Percentiles rank a stretch among this genome's conserved stretches.
Evolutionary conservation across 2,113 vertebrate genomes (phyloP).

Genomic region (Eupsittula cactorum): DNA sequence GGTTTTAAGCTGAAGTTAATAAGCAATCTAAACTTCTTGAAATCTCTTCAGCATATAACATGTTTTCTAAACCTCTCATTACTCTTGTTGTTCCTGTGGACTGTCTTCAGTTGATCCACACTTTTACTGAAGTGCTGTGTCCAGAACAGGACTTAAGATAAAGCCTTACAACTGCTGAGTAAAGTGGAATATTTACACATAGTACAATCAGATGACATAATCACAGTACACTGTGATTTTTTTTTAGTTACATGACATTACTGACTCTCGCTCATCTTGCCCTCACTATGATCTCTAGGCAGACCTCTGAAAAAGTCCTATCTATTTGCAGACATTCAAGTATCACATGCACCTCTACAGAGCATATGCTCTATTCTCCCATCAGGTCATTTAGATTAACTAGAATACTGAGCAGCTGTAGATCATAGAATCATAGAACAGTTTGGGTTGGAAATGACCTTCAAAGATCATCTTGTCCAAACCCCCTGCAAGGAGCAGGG

Average conservation of each 20-base stretch:
- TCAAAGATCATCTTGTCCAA: not conserved
- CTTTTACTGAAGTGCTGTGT: not conserved
- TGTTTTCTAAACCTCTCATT: not conserved
- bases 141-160: not conserved
- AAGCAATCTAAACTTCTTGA: not conserved
- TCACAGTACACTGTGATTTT: not conserved
- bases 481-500: not conserved
- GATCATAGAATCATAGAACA: not conserved
- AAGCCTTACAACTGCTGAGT: not conserved
- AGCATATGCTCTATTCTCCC: fast-evolving
- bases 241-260: not conserved
- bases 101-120: not conserved
- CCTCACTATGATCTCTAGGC: not conserved
- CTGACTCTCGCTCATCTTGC: not conserved
- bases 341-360: not conserved
- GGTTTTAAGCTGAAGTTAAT: not conserved
- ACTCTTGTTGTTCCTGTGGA: not conserved
- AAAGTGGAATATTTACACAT: not conserved
- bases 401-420: not conserved
- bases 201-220: not conserved
- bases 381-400: not conserved
- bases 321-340: not conserved
- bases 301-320: not conserved
- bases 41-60: not conserved
- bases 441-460: not conserved